These are phyloP conservation scores for Brachionus rubens DNA, from an alignment of 1,140 invertebrate species.

Conservation along the genomic window DNA sequence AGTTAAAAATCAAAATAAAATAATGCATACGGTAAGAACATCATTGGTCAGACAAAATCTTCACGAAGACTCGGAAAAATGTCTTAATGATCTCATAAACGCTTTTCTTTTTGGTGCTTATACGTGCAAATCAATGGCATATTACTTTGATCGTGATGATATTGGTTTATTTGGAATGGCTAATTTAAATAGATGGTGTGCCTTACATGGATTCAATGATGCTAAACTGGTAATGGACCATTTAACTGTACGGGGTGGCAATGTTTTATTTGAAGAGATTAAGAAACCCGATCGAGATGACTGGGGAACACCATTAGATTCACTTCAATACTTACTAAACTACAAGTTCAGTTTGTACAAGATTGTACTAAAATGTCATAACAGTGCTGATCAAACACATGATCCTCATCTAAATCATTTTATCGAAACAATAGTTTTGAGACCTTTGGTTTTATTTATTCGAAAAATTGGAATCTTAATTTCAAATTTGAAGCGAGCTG, in stretches of 20 bases:
- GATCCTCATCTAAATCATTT: conserved; percentile 63
- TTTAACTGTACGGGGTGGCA: neutral
- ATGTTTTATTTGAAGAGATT: conserved; percentile 46
- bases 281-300: conserved; percentile 65
- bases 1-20: neutral
- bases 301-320: conserved; percentile 68
- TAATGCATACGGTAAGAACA: conserved; percentile 28
- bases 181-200: conserved; percentile 2
- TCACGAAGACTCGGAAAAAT: conserved; percentile 11
- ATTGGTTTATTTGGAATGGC: conserved; percentile 63
- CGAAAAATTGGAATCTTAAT: conserved; percentile 65
- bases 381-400: neutral
- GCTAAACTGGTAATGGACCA: conserved; percentile 29
- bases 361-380: neutral
- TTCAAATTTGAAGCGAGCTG: conserved; percentile 66
- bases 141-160: conserved; percentile 72
- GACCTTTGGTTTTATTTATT: conserved; percentile 67
- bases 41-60: conserved; percentile 23
- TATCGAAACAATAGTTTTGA: conserved; percentile 64
- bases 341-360: conserved; percentile 75
- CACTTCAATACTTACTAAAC: conserved; percentile 69
- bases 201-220: neutral
- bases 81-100: neutral
- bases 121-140: conserved; percentile 62
- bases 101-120: neutral